A percentile compares a stretch with the other conserved stretches of the same genome.
Conservation (phyloP, 2,888 invertebrate species). For the Leistus spinibarbis region DNA sequence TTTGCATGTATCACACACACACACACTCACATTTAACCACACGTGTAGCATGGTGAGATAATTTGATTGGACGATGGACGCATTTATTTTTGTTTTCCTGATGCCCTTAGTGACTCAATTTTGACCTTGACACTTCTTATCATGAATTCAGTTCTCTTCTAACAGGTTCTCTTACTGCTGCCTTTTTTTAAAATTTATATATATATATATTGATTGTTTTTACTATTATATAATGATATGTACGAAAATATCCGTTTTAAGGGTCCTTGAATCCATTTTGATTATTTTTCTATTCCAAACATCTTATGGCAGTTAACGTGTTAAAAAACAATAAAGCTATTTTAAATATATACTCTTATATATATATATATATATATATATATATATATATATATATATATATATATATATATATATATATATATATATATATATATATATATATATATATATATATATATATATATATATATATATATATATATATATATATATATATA, state of each 20-base stretch:
- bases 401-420: background rate
- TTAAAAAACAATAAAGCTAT: too few relatives aligned
- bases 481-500: background rate
- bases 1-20: background rate
- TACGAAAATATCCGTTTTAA: too few relatives aligned
- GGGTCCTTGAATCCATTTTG: background rate
- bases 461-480: background rate
- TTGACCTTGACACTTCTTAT: too few relatives aligned
- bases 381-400: background rate
- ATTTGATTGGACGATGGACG: too few relatives aligned
- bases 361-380: too few relatives aligned
- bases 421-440: background rate
- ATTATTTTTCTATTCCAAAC: background rate
- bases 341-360: too few relatives aligned
- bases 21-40: background rate
- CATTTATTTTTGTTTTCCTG: background rate
- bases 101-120: background rate
- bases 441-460: background rate
- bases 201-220: too few relatives aligned
- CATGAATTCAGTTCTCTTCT: too few relatives aligned
- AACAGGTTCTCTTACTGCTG: too few relatives aligned
- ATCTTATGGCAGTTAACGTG: too few relatives aligned
- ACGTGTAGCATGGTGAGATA: background rate
- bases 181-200: too few relatives aligned
- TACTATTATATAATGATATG: too few relatives aligned